Conservation (phyloP, 2,888 invertebrate genomes). For the Tenthredo mesomela region DNA sequence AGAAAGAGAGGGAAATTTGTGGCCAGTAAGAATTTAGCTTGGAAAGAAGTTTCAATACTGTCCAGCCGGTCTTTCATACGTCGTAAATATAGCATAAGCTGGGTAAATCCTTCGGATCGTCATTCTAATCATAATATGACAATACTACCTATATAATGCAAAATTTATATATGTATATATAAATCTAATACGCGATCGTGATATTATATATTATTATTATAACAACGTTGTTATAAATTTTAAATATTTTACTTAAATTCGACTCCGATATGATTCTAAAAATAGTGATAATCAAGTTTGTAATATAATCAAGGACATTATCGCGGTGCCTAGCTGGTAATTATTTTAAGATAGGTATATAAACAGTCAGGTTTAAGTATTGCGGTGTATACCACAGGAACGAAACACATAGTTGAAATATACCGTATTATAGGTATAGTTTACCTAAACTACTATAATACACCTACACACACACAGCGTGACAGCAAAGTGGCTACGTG, state of each 20-base stretch:
- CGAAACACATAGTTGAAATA: not conserved
- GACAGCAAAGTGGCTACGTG: not conserved
- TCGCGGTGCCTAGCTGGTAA: not conserved
- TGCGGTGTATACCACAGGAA: not conserved
- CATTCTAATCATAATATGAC: not conserved
- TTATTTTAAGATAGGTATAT: not conserved
- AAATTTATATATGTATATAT: no score
- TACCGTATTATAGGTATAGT: not conserved
- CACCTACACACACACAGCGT: not conserved
- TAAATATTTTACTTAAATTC: no score
- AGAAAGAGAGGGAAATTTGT: constrained; percentile 35
- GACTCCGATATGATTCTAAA: no score
- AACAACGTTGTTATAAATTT: no score
- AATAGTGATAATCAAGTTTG: not conserved
- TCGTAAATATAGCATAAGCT: not conserved
- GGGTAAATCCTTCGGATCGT: not conserved
- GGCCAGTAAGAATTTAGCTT: constrained; percentile 24
- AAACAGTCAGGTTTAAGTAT: not conserved
- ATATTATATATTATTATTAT: no score
- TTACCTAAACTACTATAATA: not conserved
- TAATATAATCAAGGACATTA: not conserved
- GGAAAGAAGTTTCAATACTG: constrained; percentile 22
- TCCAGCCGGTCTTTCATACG: not conserved
- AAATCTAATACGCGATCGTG: no score
- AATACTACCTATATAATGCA: not conserved